phyloP scores from a whole-genome alignment of 2,113 vertebrate genomes.

The Oreochromis niloticus region DNA sequence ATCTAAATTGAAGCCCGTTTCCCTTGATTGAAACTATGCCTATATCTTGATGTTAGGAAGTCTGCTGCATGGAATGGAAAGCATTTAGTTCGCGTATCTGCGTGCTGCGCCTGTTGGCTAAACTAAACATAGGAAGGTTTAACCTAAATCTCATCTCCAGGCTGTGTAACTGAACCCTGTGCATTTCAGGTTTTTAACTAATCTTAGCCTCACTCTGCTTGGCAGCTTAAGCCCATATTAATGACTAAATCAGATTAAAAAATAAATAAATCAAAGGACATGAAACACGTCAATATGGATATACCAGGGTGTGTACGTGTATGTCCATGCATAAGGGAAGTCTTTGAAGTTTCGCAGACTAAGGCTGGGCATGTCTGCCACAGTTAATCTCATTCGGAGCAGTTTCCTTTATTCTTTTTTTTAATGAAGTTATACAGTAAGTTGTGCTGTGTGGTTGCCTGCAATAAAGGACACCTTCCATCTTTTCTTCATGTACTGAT shows the following conservation, averaged over 20 bases:
- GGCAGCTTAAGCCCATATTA: not conserved
- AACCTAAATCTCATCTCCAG: not conserved
- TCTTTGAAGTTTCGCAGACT: slow-evolving; percentile 18
- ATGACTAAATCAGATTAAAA: not conserved
- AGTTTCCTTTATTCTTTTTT: not conserved
- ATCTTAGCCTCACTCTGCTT: not conserved
- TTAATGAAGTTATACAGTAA: not conserved
- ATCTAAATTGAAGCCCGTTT: not conserved
- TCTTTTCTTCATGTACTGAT: not conserved
- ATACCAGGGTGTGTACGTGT: not conserved
- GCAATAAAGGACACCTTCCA: not conserved
- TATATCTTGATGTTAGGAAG: not conserved
- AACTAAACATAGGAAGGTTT: not conserved
- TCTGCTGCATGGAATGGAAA: not conserved
- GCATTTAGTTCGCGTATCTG: not conserved
- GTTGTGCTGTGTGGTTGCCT: not conserved
- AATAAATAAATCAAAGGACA: not conserved
- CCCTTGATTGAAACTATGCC: not conserved
- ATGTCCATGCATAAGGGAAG: not conserved
- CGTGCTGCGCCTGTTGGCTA: not conserved
- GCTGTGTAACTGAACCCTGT: not conserved
- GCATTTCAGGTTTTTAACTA: not conserved
- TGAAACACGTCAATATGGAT: not conserved
- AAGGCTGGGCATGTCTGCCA: not conserved
- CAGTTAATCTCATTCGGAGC: not conserved